Evolutionary conservation across 2,797 vertebrate genomes (phyloP).

Genomic region (Sylvia borin): DNA sequence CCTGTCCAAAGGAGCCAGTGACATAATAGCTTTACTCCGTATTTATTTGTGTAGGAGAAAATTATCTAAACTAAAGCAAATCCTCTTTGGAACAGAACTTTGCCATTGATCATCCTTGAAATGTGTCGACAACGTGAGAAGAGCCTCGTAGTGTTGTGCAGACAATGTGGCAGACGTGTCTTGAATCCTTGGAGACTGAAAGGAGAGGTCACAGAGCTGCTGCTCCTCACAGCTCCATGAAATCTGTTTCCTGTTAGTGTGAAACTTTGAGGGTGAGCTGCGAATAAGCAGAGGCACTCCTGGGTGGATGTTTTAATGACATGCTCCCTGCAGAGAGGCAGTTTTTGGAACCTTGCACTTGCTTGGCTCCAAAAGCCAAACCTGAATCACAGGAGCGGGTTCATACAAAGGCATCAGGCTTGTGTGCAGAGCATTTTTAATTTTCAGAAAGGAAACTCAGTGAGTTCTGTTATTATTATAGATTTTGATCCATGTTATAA

Average conservation of each 20-base stretch:
- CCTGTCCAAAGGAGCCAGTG: slow-evolving; percentile 18
- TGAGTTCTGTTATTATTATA: neutral
- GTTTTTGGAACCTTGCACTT: neutral
- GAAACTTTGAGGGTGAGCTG: neutral
- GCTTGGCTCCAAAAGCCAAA: neutral
- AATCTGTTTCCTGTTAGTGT: slow-evolving; percentile 67
- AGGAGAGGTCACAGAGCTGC: slow-evolving; percentile 58
- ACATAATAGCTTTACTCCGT: neutral
- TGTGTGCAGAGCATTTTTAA: neutral
- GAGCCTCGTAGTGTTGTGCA: slow-evolving; percentile 48
- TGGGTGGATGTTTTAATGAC: neutral
- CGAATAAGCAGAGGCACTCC: slow-evolving; percentile 2
- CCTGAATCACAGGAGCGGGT: neutral
- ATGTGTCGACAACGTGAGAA: slow-evolving; percentile 59
- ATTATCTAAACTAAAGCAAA: slow-evolving; percentile 46
- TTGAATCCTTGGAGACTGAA: slow-evolving; percentile 48
- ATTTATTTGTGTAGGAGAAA: slow-evolving; percentile 51
- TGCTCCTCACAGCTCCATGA: slow-evolving; percentile 3
- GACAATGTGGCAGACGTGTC: slow-evolving; percentile 59
- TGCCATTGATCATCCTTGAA: slow-evolving; percentile 42
- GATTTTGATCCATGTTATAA: neutral
- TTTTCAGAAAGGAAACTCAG: neutral
- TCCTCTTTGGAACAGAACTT: slow-evolving; percentile 37
- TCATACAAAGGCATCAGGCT: accelerated
- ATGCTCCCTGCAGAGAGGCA: neutral